Percentiles rank a stretch among this genome's conserved stretches.
These are phyloP conservation scores for Frieseomelitta varia DNA, from an alignment of 1,140 invertebrate genomes.

Conservation along the genomic window DNA sequence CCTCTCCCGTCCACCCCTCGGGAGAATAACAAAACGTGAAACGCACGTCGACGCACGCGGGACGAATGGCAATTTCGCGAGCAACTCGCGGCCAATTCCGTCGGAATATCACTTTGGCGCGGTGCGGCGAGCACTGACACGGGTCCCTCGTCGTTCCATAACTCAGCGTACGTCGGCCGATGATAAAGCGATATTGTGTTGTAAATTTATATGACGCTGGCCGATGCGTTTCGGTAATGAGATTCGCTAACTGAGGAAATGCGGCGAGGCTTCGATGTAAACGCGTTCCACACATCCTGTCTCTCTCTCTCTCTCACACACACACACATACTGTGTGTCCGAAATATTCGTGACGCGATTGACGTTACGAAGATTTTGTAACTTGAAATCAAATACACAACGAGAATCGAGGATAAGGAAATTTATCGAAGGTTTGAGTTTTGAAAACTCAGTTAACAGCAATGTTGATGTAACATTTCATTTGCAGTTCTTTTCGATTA, in stretches of 20 bases:
- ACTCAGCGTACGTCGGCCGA: constrained; percentile 61
- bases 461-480: too few species aligned
- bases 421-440: too few species aligned
- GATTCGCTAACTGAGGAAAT: constrained; percentile 64
- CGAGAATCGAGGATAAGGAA: too few species aligned
- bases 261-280: constrained; percentile 15
- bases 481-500: too few species aligned
- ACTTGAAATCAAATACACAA: too few species aligned
- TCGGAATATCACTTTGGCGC: constrained; percentile 55
- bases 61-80: constrained; percentile 50
- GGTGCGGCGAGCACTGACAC: constrained; percentile 35
- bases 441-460: too few species aligned
- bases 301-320: neutral
- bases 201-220: constrained; percentile 66
- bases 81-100: constrained; percentile 49
- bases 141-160: constrained; percentile 44
- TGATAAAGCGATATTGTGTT: constrained; percentile 70
- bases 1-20: too few species aligned
- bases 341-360: too few species aligned
- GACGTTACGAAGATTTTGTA: too few species aligned
- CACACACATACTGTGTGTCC: too few species aligned
- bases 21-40: constrained; percentile 13
- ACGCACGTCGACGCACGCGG: neutral
- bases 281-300: neutral
- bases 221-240: constrained; percentile 64